Evolutionary conservation across 1,140 invertebrate genomes (phyloP).

Genomic region (Trichogramma pretiosum): DNA sequence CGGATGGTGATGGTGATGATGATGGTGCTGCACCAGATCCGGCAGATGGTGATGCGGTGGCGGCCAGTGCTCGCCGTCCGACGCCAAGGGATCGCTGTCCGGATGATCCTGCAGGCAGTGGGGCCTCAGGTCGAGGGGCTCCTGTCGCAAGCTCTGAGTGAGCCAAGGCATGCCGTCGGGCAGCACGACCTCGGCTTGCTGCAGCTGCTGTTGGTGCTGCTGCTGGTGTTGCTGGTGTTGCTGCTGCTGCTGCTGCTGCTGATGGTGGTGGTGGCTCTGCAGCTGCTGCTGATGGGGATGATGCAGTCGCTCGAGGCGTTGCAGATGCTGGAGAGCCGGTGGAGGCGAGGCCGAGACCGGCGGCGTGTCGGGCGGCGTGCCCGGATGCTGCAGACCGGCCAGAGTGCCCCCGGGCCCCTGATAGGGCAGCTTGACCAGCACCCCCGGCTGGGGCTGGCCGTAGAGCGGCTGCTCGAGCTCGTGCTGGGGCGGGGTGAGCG

Average conservation of each 20-base stretch:
- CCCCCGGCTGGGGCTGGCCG: slow-evolving; percentile 29
- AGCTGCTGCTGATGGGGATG: slow-evolving; percentile 26
- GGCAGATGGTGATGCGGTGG: slow-evolving; percentile 16
- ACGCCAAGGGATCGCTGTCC: slow-evolving; percentile 24
- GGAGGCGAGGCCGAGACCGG: slow-evolving; percentile 50
- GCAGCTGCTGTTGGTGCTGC: slow-evolving; percentile 23
- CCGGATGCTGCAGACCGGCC: slow-evolving; percentile 50
- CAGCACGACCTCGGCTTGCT: slow-evolving; percentile 28
- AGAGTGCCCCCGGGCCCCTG: slow-evolving; percentile 21
- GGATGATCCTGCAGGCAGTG: slow-evolving; percentile 48
- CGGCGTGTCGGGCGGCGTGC: slow-evolving; percentile 70
- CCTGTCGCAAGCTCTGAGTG: slow-evolving; percentile 58
- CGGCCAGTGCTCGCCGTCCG: slow-evolving; percentile 35
- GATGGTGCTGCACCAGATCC: slow-evolving; percentile 23
- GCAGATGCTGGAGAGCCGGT: slow-evolving; percentile 46
- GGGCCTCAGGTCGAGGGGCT: slow-evolving; percentile 72
- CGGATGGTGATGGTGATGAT: slow-evolving; percentile 26
- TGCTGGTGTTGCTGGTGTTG: slow-evolving; percentile 25
- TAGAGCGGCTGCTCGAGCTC: slow-evolving; percentile 40
- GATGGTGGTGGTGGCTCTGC: slow-evolving; percentile 30
- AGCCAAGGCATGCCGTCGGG: slow-evolving; percentile 60
- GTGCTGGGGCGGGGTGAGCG: slow-evolving; percentile 52
- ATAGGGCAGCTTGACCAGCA: slow-evolving; percentile 11
- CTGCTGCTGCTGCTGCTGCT: slow-evolving; percentile 32
- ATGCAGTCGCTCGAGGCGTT: slow-evolving; percentile 32